phyloP scores from a whole-genome alignment of 2,888 invertebrate genomes.

The Noctuana brunneofusca region DNA sequence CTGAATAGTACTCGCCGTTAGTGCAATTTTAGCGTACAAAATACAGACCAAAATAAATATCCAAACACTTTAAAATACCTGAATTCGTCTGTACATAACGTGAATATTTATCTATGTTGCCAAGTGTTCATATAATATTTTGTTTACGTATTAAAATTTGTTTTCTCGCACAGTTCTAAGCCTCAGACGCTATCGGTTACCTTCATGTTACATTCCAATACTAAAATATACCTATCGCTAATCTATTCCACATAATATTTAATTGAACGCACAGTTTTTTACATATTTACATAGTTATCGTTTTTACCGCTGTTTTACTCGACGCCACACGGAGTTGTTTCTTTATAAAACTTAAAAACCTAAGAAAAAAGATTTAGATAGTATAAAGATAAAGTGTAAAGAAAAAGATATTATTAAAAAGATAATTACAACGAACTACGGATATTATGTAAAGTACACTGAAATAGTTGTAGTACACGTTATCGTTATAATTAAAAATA shows the following conservation, averaged over 20 bases:
- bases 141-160: conserved; percentile 46
- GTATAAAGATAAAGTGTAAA: conserved; percentile 56
- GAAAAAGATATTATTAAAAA: conserved; percentile 46
- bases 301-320: conserved; percentile 47
- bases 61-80: conserved; percentile 58
- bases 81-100: conserved; percentile 60
- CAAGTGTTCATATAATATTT: conserved; percentile 46
- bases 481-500: conserved; percentile 34
- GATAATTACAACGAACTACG: conserved; percentile 74
- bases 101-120: conserved; percentile 67
- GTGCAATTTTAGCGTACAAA: conserved; percentile 78
- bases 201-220: conserved; percentile 70
- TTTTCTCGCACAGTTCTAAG: conserved; percentile 56
- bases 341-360: conserved; percentile 51
- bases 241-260: conserved; percentile 23
- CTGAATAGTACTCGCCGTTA: conserved; percentile 58
- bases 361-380: conserved; percentile 66
- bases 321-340: conserved; percentile 47
- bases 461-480: conserved; percentile 40
- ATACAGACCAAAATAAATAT: conserved; percentile 74
- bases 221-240: conserved; percentile 35
- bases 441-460: conserved; percentile 51
- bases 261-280: conserved; percentile 56
- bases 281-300: conserved; percentile 54
- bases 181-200: conserved; percentile 73